Conservation (phyloP, 92 coral and sea anemone genomes). For the Palythoa caribaeorum region DNA sequence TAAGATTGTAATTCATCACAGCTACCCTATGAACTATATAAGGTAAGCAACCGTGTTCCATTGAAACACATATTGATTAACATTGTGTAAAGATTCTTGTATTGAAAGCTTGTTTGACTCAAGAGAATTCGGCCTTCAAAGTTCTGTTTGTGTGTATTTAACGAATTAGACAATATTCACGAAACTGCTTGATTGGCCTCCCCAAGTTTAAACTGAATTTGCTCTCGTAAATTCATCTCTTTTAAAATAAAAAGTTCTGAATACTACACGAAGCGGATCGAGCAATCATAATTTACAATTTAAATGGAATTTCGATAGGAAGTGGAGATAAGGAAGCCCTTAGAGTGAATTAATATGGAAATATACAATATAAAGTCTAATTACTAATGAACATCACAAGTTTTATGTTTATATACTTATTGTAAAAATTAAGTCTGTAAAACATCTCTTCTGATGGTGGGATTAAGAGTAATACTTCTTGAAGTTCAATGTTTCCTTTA, state of each 20-base stretch:
- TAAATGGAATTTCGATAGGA: conserved; percentile 46
- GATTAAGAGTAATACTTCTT: neutral
- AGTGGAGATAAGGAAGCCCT: conserved; percentile 24
- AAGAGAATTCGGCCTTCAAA: conserved; percentile 6
- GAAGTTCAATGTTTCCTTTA: neutral
- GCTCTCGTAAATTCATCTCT: neutral
- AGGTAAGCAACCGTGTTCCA: conserved; percentile 66
- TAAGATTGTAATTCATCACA: conserved; percentile 90
- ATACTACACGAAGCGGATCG: conserved; percentile 17
- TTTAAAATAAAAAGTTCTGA: neutral
- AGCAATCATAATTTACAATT: conserved; percentile 28
- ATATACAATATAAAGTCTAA: conserved; percentile 30
- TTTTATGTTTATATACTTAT: conserved; percentile 30
- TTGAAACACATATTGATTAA: conserved; percentile 4
- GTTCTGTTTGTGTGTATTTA: conserved; percentile 23
- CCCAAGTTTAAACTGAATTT: neutral
- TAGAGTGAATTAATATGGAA: conserved; percentile 62
- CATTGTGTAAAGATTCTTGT: neutral
- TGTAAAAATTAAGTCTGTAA: conserved; percentile 7
- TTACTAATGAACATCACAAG: conserved; percentile 51
- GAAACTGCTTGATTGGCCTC: neutral
- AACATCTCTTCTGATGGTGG: conserved; percentile 4
- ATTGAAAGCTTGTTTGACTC: conserved; percentile 12
- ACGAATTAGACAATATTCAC: neutral
- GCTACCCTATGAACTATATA: conserved; percentile 95